phyloP scores from a whole-genome alignment of 2,888 invertebrate genomes.

The Philonicus albiceps region DNA sequence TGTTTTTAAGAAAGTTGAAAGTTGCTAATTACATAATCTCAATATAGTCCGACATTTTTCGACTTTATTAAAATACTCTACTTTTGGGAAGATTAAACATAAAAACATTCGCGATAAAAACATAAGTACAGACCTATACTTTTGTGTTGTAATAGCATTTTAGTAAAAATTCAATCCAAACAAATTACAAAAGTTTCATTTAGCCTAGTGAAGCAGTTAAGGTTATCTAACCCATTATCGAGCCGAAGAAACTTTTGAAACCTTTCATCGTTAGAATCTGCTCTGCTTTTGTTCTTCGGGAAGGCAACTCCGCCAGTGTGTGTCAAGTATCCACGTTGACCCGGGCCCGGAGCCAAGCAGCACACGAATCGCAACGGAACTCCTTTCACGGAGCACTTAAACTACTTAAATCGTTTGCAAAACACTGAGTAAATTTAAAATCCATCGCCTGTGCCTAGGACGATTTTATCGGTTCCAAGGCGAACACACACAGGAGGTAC shows the following conservation, averaged over 20 bases:
- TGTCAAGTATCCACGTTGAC: conserved; percentile 17
- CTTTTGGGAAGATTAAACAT: not conserved
- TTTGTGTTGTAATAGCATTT: not conserved
- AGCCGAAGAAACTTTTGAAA: not conserved
- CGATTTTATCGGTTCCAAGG: not conserved
- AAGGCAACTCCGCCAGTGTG: not conserved
- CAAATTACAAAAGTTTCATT: not conserved
- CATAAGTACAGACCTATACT: not conserved
- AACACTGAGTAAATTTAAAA: conserved; percentile 20
- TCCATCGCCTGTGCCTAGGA: not conserved
- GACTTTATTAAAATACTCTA: not conserved
- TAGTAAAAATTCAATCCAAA: not conserved
- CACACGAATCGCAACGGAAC: not conserved
- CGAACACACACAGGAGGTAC: not conserved
- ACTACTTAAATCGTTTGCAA: conserved; percentile 25
- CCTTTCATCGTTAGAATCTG: not conserved
- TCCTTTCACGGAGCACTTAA: not conserved
- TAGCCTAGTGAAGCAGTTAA: not conserved
- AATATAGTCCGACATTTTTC: not conserved
- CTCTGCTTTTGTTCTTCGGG: not conserved
- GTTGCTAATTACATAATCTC: too few relatives aligned
- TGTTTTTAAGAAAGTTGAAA: too few relatives aligned
- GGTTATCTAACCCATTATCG: not conserved
- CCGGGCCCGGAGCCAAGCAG: not conserved
- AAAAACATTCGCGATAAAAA: not conserved